Conservation (phyloP, 2,888 invertebrate species). For the Girardia tigrina region DNA sequence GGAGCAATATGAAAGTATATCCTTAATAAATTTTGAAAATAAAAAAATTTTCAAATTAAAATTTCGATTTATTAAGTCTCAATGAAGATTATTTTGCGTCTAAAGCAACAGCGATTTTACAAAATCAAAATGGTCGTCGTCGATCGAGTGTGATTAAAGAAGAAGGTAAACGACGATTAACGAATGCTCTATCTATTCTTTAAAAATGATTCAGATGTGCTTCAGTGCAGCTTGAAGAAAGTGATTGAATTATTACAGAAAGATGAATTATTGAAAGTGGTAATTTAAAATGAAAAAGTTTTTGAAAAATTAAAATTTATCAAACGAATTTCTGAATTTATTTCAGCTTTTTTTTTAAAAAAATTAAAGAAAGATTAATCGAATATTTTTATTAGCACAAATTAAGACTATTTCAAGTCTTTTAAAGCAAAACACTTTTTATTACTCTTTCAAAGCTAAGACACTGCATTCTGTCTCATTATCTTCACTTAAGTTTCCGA, state of each 20-base stretch:
- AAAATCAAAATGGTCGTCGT: conserved; percentile 55
- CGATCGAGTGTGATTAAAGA: neutral
- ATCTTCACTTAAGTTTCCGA: no score
- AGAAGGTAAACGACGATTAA: neutral
- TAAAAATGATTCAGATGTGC: neutral
- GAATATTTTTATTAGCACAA: no score
- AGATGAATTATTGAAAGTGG: neutral
- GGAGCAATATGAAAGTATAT: no score
- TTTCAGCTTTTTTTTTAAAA: no score
- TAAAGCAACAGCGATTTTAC: conserved; percentile 79
- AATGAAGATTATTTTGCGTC: conserved; percentile 93
- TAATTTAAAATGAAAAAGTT: neutral
- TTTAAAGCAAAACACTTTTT: no score
- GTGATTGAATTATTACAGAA: neutral
- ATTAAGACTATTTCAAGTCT: no score
- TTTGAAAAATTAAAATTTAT: no score
- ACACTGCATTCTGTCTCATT: no score
- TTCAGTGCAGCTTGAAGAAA: neutral
- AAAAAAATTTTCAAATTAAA: neutral
- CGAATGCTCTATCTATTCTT: neutral
- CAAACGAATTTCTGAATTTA: no score
- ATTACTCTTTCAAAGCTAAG: no score
- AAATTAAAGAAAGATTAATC: no score
- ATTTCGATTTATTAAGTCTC: conserved; percentile 56
- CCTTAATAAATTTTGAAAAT: no score